These are phyloP conservation scores for Sebastes steindachneri DNA, from an alignment of 2,797 vertebrate genomes.

Conservation along the genomic window DNA sequence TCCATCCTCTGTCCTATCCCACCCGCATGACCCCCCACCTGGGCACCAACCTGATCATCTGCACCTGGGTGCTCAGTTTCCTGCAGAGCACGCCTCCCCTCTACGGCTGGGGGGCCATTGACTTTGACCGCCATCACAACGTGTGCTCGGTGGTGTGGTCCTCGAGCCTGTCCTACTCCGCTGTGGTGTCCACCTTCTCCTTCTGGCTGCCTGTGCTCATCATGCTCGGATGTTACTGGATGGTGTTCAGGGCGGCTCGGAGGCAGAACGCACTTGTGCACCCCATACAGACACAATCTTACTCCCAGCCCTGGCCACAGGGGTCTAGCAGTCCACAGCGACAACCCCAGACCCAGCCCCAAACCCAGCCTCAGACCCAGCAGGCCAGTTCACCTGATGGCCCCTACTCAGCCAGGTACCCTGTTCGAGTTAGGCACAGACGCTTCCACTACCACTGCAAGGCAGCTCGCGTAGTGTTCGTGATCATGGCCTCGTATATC, in stretches of 20 bases:
- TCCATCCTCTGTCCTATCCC: constrained; percentile 91
- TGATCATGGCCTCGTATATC: constrained; percentile 91
- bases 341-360: constrained; percentile 49
- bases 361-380: constrained; percentile 31
- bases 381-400: constrained; percentile 65
- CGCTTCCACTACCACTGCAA: constrained; percentile 91
- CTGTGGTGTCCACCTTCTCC: constrained; percentile 85
- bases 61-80: constrained; percentile 88
- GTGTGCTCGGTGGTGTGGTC: constrained; percentile 90
- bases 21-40: constrained; percentile 89
- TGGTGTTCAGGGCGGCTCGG: constrained; percentile 90
- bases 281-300: constrained; percentile 81
- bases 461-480: constrained; percentile 90
- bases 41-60: constrained; percentile 87
- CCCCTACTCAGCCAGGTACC: constrained; percentile 71
- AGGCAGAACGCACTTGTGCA: constrained; percentile 91
- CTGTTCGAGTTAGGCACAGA: constrained; percentile 78
- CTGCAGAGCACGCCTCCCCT: constrained; percentile 91
- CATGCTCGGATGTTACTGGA: constrained; percentile 91
- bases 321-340: constrained; percentile 66
- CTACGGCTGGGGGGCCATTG: constrained; percentile 89
- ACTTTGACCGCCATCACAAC: constrained; percentile 85
- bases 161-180: constrained; percentile 87
- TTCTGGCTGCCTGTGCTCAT: constrained; percentile 88
- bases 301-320: constrained; percentile 67